Evolutionary conservation across 2,113 vertebrate genomes (phyloP).

Genomic region (Campylorhamphus procurvoides): DNA sequence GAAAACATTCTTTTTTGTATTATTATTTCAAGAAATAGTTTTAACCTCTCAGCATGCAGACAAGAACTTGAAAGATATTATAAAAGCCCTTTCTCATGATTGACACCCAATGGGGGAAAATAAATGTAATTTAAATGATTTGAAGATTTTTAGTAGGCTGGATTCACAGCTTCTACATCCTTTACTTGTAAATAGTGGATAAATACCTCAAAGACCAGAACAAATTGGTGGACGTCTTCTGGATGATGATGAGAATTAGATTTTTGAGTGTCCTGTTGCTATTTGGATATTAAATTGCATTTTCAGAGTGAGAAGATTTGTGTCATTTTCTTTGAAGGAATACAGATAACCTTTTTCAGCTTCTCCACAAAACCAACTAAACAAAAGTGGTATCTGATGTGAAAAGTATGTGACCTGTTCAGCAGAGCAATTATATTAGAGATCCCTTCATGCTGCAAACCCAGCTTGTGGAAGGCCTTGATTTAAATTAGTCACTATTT

Average conservation of each 20-base stretch:
- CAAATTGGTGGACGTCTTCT: rapidly evolving
- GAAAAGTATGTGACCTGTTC: neutral
- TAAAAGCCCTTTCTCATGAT: neutral
- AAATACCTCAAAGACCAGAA: neutral
- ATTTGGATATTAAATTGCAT: neutral
- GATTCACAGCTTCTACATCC: neutral
- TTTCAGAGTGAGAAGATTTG: neutral
- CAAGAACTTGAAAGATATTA: neutral
- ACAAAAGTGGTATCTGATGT: neutral
- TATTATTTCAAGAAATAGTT: neutral
- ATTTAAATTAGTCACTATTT: neutral
- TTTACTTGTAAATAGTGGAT: neutral
- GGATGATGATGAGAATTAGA: neutral
- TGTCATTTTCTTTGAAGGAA: neutral
- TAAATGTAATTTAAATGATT: neutral
- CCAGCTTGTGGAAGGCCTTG: neutral
- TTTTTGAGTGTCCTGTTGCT: neutral
- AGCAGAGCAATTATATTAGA: neutral
- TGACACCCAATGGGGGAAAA: neutral
- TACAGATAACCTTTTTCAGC: neutral
- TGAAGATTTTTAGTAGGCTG: neutral
- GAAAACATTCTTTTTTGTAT: neutral
- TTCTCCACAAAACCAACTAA: neutral
- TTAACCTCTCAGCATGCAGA: neutral
- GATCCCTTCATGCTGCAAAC: neutral